Conservation (phyloP, 2,113 vertebrate species). For the Zosterops lateralis region DNA sequence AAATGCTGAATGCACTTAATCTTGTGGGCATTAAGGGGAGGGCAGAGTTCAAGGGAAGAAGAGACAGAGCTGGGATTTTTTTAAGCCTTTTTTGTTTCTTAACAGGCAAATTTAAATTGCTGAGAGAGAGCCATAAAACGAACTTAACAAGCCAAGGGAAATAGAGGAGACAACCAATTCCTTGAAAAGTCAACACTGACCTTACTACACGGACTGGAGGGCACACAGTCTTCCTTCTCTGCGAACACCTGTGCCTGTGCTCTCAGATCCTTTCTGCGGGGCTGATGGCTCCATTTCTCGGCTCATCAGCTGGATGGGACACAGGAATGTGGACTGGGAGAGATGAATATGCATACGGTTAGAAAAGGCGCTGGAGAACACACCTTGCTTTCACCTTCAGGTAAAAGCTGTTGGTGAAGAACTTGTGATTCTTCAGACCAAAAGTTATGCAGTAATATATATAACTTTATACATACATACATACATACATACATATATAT, state of each 20-base stretch:
- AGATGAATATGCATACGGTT: not conserved
- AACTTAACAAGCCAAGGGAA: not conserved
- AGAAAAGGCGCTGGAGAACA: not conserved
- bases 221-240: not conserved
- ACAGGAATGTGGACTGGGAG: not conserved
- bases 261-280: not conserved
- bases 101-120: not conserved
- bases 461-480: not conserved
- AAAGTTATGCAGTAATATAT: not conserved
- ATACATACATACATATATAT: no score
- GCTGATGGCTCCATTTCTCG: not conserved
- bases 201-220: not conserved
- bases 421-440: not conserved
- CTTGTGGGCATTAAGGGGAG: not conserved
- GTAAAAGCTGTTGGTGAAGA: not conserved
- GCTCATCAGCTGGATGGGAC: not conserved
- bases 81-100: not conserved
- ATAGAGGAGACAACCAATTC: not conserved
- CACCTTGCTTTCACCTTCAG: not conserved
- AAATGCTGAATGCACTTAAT: not conserved
- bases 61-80: not conserved
- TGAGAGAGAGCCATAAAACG: not conserved
- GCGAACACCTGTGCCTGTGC: fast-evolving
- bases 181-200: not conserved
- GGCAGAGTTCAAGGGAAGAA: not conserved